Evolutionary conservation across 2,797 vertebrate species (phyloP), one percentile per base, ranked within the genome.

Genomic region (Muraenolepis orangiensis): DNA sequence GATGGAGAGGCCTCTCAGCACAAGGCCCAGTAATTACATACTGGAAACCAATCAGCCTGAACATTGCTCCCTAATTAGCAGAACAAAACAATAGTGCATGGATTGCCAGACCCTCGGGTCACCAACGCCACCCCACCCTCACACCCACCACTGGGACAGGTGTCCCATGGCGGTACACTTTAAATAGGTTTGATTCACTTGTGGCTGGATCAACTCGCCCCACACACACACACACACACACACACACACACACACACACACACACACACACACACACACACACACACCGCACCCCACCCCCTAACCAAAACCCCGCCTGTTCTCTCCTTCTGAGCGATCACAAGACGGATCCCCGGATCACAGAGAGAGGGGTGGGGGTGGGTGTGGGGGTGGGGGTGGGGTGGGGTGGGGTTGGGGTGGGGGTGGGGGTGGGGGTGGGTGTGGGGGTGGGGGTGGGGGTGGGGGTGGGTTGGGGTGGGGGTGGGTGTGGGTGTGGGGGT

Each of bases 21-120:
- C 91, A 90, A 87, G 89, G 89, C 90, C 91, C 91, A 72, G 87
- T 94, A 95, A 94, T 94, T 94, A 92, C 88, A 92, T 89, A 93
- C 88, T 93, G 89, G 90, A 92, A 94, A 90, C 91, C 91, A 94
- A 94, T 94, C 93, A 93, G 88, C 89, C 89, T 84, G 90, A 94
- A 93, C 92, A 90, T 84, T 80, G 88, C 85, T 91, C 91, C 90
- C 93, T 93, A 94, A 95, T 95, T 94, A 94, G 91, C 88, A 86
- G 89, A 90, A 90, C 90, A 88, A 90, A 93, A 92, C 91, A 93
- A 93, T 88, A 90, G 91, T 84, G 84, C 86, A 88, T 87, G 81
- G 87, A 88, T 89, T 92, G 87, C 78, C 90, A 80, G 82, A 79
- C 84, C 91, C 86, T 76, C 72, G 89, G 88, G 89, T 93, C 90